Percentiles rank a stretch among this genome's conserved stretches.
These are phyloP conservation scores for Anoplophora glabripennis DNA, from an alignment of 1,140 invertebrate species.

Conservation along the genomic window DNA sequence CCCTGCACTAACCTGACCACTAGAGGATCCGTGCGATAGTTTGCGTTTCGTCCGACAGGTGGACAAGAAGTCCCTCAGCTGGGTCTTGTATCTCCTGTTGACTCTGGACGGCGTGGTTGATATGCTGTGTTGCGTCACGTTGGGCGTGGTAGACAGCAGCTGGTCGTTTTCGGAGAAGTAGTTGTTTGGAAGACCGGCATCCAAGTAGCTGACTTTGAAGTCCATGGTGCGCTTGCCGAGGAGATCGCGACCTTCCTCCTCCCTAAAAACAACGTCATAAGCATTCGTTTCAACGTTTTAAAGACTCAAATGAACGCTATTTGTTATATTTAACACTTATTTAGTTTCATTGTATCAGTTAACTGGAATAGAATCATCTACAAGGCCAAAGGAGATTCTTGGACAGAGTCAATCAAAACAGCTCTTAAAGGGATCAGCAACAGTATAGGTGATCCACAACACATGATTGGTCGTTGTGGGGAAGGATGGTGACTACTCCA, in stretches of 20 bases:
- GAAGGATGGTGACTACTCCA: no score
- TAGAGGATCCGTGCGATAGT: conserved; percentile 55
- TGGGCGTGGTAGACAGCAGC: conserved; percentile 61
- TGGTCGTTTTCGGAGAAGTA: conserved; percentile 86
- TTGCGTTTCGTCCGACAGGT: conserved; percentile 89
- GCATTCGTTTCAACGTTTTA: not conserved
- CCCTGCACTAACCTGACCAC: conserved; percentile 33
- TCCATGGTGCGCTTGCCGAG: conserved; percentile 97
- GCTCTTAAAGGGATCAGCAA: no score
- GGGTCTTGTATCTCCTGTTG: conserved; percentile 87
- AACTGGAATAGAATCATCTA: no score
- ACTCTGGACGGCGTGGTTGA: conserved; percentile 69
- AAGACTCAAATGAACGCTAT: not conserved
- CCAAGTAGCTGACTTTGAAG: conserved; percentile 96
- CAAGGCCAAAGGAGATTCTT: no score
- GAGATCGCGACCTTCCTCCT: conserved; percentile 95
- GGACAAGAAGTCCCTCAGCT: conserved; percentile 86
- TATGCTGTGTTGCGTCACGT: conserved; percentile 51
- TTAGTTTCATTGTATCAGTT: no score
- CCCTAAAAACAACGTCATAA: conserved; percentile 59
- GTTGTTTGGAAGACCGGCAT: conserved; percentile 84
- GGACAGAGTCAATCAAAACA: no score
- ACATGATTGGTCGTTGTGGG: no score
- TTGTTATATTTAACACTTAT: no score
- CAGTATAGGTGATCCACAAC: no score